Evolutionary conservation across 1,140 invertebrate genomes (phyloP).

Genomic region (Lepidotrigona ventralis): DNA sequence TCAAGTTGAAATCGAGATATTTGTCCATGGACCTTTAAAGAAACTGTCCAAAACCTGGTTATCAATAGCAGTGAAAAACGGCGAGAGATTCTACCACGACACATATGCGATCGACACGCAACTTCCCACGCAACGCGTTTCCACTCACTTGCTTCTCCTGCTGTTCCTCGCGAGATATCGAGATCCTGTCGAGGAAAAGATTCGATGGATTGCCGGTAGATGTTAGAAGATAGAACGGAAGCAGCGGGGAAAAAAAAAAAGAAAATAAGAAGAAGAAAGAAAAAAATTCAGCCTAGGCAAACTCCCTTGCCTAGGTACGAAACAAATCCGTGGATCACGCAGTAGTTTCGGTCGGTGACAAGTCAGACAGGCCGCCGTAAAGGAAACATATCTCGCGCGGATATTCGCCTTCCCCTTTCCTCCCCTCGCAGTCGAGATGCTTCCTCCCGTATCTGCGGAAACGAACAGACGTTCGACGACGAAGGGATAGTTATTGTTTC

Average conservation of each 20-base stretch:
- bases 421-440: too few species aligned
- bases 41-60: too few species aligned
- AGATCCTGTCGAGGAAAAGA: background rate
- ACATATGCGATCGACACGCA: background rate
- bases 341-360: slow-evolving; percentile 9
- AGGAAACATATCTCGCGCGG: slow-evolving; percentile 14
- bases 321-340: background rate
- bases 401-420: background rate
- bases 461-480: background rate
- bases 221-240: background rate
- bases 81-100: too few species aligned
- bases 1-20: background rate
- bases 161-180: background rate
- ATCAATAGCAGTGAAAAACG: too few species aligned
- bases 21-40: too few species aligned
- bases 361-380: slow-evolving; percentile 1
- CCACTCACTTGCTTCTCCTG: background rate
- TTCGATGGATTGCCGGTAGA: background rate
- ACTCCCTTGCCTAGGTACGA: background rate
- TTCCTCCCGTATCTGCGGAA: background rate
- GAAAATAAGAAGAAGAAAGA: background rate
- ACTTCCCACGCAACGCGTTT: background rate
- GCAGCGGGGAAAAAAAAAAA: too few species aligned
- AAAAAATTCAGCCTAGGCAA: background rate
- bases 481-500: slow-evolving; percentile 13